A percentile compares a stretch with the other conserved stretches of the same genome.
phyloP scores from a whole-genome alignment of 2,113 vertebrate species.

The Burhinus bistriatus region DNA sequence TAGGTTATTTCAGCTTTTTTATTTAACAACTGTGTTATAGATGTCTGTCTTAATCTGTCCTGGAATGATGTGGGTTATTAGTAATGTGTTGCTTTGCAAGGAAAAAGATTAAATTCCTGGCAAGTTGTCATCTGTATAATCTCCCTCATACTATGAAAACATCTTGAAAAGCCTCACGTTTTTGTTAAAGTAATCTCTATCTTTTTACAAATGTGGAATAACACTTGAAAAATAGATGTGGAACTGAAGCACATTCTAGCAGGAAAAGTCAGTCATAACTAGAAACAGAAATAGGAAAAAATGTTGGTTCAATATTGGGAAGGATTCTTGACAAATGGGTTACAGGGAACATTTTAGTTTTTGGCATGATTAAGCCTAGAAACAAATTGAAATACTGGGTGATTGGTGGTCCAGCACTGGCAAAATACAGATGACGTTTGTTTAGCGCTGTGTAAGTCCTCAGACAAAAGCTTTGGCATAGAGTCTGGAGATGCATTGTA shows the following conservation, averaged over 20 bases:
- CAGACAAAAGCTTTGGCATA: background rate
- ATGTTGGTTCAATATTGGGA: background rate
- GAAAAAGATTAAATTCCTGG: background rate
- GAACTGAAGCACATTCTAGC: background rate
- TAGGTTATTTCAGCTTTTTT: constrained; percentile 78
- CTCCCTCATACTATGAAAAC: background rate
- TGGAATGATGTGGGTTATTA: background rate
- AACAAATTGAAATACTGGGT: background rate
- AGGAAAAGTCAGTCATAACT: background rate
- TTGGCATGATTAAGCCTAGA: background rate
- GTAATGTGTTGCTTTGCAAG: background rate
- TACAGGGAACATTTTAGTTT: background rate
- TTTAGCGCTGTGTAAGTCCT: background rate
- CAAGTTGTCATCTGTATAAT: background rate
- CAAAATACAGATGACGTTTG: background rate
- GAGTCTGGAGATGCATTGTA: background rate
- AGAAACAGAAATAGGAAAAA: background rate
- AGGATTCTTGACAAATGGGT: background rate
- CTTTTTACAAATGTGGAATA: background rate
- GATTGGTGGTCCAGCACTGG: background rate
- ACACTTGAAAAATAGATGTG: background rate
- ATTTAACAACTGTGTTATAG: background rate
- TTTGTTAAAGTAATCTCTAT: background rate
- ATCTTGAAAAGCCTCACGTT: background rate
- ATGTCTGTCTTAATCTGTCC: background rate